Base-by-base conservation (phyloP, 2,113 vertebrate species). In the Sceloporus undulatus region DNA sequence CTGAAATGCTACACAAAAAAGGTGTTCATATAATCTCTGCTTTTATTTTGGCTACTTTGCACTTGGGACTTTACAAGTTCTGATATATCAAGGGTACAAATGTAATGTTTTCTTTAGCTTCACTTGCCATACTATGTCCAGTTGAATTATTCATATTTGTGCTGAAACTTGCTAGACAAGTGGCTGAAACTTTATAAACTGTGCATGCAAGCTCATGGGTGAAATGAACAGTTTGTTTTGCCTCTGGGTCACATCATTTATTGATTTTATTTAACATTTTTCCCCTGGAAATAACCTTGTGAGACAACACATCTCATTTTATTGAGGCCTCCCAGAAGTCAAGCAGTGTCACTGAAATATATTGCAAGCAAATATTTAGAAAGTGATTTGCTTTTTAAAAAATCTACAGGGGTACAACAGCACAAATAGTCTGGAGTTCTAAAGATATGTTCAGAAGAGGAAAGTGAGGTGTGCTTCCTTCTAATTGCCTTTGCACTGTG, bases 241-340 rank as follows among this genome's bases (percentile, higher is more conserved):
- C 88, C 83, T 92, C 88, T 10, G 1, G 91, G 90, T n/a, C 87
- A 90, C 80, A 84, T 92, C 87, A 89, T 84, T 92, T 92, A 94
- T 94, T 95, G 88, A 90, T 95, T 93, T 95, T 79, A 82, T 91
- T 91, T 93, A 86, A 88, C 89, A 91, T 86, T 27, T 29, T 1
- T 84, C 84, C 25, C 73, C 84, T 5, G 76, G 78, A 87, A 92
- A 91, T 80, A 87, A 87, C 14, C 34, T n/a, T 73, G 38, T 19
- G 65, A 56, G 70, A 9, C 70, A 10, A 48, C 6, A 25, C 13
- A 83, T 70, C 34, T 78, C 13, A 66, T 91, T 89, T 94, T 90
- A 48, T 84, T 88, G 87, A 16, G 21, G 27, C 34, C 21, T 89
- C 54, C n/a, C 76, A 85, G 66, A 79, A 79, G 27, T 38, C 34